phyloP scores from a whole-genome alignment of 2,113 vertebrate genomes.

The Solea solea region DNA sequence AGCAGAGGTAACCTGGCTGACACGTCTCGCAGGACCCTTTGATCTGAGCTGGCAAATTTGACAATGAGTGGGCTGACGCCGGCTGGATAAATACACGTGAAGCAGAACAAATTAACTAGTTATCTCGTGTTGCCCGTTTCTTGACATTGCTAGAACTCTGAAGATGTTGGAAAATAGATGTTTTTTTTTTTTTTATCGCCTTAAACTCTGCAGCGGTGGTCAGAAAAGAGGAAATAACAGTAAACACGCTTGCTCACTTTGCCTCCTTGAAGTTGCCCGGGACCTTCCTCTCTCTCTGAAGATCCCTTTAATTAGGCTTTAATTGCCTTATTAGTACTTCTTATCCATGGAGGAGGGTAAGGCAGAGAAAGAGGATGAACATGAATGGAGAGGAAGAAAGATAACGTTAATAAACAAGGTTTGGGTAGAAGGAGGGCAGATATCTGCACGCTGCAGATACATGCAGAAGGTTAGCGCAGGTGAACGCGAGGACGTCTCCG shows the following conservation, averaged over 20 bases:
- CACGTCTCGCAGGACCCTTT: constrained; percentile 49
- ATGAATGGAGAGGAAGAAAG: constrained; percentile 30
- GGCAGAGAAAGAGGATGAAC: constrained; percentile 55
- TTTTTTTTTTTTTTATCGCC: not conserved
- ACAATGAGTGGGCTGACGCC: constrained; percentile 57
- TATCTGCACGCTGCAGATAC: not conserved
- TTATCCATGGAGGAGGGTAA: constrained; percentile 64
- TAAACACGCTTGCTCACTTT: constrained; percentile 47
- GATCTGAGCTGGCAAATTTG: constrained; percentile 63
- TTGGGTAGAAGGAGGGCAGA: constrained; percentile 5
- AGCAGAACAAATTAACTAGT: constrained; percentile 50
- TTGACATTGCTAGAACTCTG: not conserved
- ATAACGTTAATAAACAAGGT: constrained; percentile 42
- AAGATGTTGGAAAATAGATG: not conserved
- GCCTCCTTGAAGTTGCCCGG: constrained; percentile 56
- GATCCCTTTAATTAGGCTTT: constrained; percentile 78
- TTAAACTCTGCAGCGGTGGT: constrained; percentile 29
- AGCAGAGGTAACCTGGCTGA: constrained; percentile 65
- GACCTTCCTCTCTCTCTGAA: constrained; percentile 62
- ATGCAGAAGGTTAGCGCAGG: not conserved
- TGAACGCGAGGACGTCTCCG: constrained; percentile 24
- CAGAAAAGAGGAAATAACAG: constrained; percentile 35
- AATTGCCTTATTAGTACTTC: constrained; percentile 79
- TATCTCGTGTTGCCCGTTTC: constrained; percentile 20
- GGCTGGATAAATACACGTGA: constrained; percentile 48